Evolutionary conservation across 2,797 vertebrate genomes (phyloP).

Genomic region (Okamejei kenojei): DNA sequence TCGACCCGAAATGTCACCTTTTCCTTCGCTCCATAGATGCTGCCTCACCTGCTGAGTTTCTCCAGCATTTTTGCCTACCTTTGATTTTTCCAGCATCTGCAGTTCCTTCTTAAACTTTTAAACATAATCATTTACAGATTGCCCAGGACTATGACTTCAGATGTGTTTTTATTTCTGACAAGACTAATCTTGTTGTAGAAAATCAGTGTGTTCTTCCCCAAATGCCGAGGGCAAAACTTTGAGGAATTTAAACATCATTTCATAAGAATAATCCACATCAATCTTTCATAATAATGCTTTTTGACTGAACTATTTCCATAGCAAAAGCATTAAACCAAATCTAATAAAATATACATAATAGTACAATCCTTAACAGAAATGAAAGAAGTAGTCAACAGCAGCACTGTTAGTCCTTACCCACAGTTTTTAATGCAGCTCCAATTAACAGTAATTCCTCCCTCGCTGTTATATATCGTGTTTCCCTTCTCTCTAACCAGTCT

Average conservation of each 20-base stretch:
- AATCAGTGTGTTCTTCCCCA: background rate
- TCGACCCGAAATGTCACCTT: too few species aligned
- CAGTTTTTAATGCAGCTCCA: background rate
- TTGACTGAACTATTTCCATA: background rate
- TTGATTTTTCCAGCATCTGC: too few species aligned
- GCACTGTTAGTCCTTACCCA: background rate
- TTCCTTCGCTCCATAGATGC: too few species aligned
- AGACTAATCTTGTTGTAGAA: background rate
- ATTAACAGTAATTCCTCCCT: background rate
- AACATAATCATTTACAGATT: background rate
- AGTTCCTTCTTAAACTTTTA: too few species aligned
- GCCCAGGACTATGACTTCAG: background rate
- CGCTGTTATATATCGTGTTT: too few species aligned
- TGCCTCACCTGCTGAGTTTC: too few species aligned
- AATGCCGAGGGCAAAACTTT: background rate
- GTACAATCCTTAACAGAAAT: background rate
- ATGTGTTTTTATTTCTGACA: background rate
- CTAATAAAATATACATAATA: constrained; percentile 5
- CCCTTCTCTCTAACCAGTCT: too few species aligned
- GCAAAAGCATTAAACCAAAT: background rate
- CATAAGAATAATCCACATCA: background rate
- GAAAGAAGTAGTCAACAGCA: background rate
- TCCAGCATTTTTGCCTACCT: too few species aligned
- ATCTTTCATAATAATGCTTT: background rate
- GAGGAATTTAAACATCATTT: background rate